Conservation (phyloP, 2,888 invertebrate species). For the Noctua janthe region DNA sequence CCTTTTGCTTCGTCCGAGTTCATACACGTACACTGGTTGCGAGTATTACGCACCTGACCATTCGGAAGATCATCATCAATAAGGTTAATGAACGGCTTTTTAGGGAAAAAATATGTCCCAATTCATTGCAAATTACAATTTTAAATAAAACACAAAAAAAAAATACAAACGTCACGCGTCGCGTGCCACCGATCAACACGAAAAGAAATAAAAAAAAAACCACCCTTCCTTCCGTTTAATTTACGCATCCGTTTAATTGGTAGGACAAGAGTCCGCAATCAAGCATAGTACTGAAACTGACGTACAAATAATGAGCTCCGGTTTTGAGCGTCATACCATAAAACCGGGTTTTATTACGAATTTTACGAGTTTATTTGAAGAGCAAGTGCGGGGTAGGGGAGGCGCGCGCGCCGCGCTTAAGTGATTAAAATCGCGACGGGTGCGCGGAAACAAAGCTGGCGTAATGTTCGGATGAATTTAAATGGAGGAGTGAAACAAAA, state of each 20-base stretch:
- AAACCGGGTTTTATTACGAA: slow-evolving; percentile 75
- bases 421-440: slow-evolving; percentile 87
- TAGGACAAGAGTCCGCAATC: slow-evolving; percentile 75
- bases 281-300: slow-evolving; percentile 72
- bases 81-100: too few relatives aligned
- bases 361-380: slow-evolving; percentile 80
- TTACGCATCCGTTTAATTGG: slow-evolving; percentile 76
- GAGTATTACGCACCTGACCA: too few relatives aligned
- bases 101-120: not conserved
- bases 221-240: slow-evolving; percentile 72
- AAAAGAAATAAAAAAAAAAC: slow-evolving; percentile 65
- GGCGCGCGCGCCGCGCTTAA: slow-evolving; percentile 80
- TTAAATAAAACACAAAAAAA: not conserved
- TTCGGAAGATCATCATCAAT: too few relatives aligned
- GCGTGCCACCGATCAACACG: slow-evolving; percentile 42
- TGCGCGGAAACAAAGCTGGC: slow-evolving; percentile 81
- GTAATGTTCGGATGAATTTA: slow-evolving; percentile 86
- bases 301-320: slow-evolving; percentile 76
- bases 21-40: too few relatives aligned
- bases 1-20: too few relatives aligned
- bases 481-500: slow-evolving; percentile 83
- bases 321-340: slow-evolving; percentile 72
- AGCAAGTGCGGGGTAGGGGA: slow-evolving; percentile 64
- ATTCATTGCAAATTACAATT: not conserved
- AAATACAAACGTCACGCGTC: slow-evolving; percentile 11